Percentiles rank a stretch among this genome's conserved stretches.
phyloP scores from a whole-genome alignment of 30 jellyfish, hydroid and myxozoan species.

The Aurelia coerulea region DNA sequence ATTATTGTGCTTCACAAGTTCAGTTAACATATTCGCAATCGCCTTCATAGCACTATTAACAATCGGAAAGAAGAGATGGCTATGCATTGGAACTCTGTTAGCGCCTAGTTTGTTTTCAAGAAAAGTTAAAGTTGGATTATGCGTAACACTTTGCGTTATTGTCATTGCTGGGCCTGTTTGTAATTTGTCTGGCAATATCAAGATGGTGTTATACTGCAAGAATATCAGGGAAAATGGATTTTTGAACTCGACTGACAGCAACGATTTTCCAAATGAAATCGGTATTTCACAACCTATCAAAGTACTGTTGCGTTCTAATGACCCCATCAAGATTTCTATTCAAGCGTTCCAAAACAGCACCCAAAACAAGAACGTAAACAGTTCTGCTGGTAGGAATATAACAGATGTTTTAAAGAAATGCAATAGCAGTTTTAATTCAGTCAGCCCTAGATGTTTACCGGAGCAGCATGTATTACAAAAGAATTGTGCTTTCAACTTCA shows the following conservation, averaged over 20 bases:
- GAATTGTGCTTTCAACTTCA: background rate
- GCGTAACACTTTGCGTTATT: constrained; percentile 48
- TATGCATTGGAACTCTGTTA: constrained; percentile 72
- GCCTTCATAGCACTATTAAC: constrained; percentile 72
- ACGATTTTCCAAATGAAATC: background rate
- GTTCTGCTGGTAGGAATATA: background rate
- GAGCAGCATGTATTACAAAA: background rate
- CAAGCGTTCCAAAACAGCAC: background rate
- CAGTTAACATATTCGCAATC: constrained; percentile 58
- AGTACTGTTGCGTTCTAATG: background rate
- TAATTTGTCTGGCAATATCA: constrained; percentile 53
- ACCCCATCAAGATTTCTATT: constrained; percentile 2
- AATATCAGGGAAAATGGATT: background rate
- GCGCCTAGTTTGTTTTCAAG: constrained; percentile 79
- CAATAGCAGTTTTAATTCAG: background rate
- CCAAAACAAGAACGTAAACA: background rate
- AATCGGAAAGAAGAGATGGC: constrained; percentile 54
- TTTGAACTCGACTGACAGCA: background rate
- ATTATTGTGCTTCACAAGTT: constrained; percentile 60
- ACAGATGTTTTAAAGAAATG: background rate
- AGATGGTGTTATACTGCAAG: constrained; percentile 46
- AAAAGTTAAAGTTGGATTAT: constrained; percentile 61
- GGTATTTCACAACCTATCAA: background rate
- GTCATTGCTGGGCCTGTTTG: constrained; percentile 85
- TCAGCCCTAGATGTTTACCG: background rate